Evolutionary conservation across 2,888 invertebrate genomes (phyloP), one percentile per base, ranked within the genome.

Genomic region (Erebia aethiops): DNA sequence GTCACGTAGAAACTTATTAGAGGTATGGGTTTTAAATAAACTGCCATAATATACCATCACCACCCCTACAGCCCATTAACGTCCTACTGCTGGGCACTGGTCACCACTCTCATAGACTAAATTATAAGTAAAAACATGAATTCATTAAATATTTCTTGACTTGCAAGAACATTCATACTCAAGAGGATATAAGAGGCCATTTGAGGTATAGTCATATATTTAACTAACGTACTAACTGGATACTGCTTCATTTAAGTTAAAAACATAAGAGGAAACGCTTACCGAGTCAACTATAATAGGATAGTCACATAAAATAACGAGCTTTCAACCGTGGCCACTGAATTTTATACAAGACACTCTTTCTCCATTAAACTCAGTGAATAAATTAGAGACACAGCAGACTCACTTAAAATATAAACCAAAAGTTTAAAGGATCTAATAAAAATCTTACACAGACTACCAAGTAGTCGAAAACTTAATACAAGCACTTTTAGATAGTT

Each of bases 401-500:
- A 71, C 71, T 71, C 69, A 71, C 72, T 71, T 75, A 68, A 75
- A 75, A 67, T 72, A 71, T 71, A 75, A 64, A 71, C 65, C 61
- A 41, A 26, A 72, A 74, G 70, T 72, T 70, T 69, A 68, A 70
- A 71, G 69, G 74, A 73, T 63, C 71, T 64, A 74, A 73, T 75
- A 76, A 77, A 76, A 72, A 74, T 72, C 73, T 73, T 71, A 60
- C 69, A 71, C 70, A 71, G 70, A 73, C 71, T 75, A 71, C 74
- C 71, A 71, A 76, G 74, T 76, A 76, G 77, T 76, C 74, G 76
- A 76, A 79, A 81, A 80, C 79, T 78, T 75, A 76, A 76, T 77
- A 75, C 75, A 73, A 77, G 76, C 76, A 77, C 76, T 82, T 79
- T 78, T 64, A 77, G 79, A 80, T 79, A 79, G 79, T 77, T 77